Percentiles rank a stretch among this genome's conserved stretches.
phyloP scores from a whole-genome alignment of 1,140 invertebrate genomes.

The Tribolium madens region DNA sequence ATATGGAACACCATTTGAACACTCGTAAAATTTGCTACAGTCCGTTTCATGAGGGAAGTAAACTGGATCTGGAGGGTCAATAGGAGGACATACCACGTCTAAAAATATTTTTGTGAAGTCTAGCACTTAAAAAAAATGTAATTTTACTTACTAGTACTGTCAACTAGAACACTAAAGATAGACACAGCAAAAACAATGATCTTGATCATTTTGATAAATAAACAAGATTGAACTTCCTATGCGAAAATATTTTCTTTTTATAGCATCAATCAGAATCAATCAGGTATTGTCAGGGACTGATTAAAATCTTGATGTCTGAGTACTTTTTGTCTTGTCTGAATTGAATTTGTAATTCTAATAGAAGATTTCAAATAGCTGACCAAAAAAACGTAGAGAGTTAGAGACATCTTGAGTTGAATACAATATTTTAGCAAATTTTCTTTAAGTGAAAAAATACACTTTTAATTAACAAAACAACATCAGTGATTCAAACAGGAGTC shows the following conservation, averaged over 20 bases:
- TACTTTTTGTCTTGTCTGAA: too few relatives aligned
- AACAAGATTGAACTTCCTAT: not conserved
- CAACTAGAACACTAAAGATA: not conserved
- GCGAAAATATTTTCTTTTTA: not conserved
- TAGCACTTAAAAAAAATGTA: not conserved
- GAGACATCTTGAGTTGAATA: too few relatives aligned
- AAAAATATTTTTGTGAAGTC: constrained; percentile 3
- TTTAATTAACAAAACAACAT: too few relatives aligned
- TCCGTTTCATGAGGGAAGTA: constrained; percentile 5
- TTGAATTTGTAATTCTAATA: too few relatives aligned
- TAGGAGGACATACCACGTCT: not conserved
- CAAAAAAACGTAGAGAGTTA: too few relatives aligned
- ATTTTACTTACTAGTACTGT: not conserved
- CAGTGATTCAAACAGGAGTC: too few relatives aligned
- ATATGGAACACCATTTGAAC: constrained; percentile 30
- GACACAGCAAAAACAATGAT: not conserved
- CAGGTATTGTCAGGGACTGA: not conserved
- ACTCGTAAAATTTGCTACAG: constrained; percentile 47
- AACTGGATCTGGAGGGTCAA: not conserved
- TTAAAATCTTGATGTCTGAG: not conserved
- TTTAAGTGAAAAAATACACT: too few relatives aligned
- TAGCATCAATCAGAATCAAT: not conserved
- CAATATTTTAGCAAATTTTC: too few relatives aligned
- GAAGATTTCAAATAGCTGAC: too few relatives aligned
- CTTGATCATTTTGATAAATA: not conserved